Percentiles rank a stretch among this genome's conserved stretches.
Conservation (phyloP, 2,797 vertebrate genomes). For the Halcyon chelicuti region DNA sequence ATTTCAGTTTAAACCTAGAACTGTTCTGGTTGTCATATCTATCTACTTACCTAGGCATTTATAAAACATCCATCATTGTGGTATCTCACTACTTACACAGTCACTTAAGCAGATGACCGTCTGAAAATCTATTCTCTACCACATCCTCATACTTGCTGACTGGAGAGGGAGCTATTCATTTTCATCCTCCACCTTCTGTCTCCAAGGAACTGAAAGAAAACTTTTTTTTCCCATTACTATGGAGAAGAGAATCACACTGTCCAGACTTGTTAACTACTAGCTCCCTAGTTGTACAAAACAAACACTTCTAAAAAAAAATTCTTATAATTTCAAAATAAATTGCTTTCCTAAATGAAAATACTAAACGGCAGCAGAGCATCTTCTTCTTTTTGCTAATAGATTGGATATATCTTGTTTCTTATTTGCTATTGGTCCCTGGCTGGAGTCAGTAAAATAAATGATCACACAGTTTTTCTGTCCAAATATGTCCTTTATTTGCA, state of each 20-base stretch:
- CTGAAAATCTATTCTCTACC: neutral
- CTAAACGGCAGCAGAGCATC: neutral
- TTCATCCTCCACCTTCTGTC: neutral
- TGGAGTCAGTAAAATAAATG: neutral
- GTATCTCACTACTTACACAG: slow-evolving; percentile 5
- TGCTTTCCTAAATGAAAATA: neutral
- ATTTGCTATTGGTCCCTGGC: neutral
- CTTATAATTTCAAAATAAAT: neutral
- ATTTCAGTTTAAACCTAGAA: slow-evolving; percentile 50
- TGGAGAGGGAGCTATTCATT: slow-evolving; percentile 35
- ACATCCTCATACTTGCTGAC: neutral
- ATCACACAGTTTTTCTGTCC: neutral
- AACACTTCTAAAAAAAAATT: neutral
- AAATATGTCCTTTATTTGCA: slow-evolving; percentile 12
- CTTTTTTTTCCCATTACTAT: neutral
- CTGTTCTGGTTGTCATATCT: slow-evolving; percentile 49
- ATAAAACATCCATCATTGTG: slow-evolving; percentile 41
- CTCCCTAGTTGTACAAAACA: neutral
- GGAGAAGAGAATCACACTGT: neutral
- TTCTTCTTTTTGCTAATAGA: neutral
- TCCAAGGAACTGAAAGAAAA: slow-evolving; percentile 7
- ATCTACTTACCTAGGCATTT: slow-evolving; percentile 30
- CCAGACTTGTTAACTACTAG: neutral
- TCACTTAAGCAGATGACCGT: neutral
- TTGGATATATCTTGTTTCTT: neutral